Conservation (phyloP, 2,888 invertebrate species). For the Mactromeris polynyma region DNA sequence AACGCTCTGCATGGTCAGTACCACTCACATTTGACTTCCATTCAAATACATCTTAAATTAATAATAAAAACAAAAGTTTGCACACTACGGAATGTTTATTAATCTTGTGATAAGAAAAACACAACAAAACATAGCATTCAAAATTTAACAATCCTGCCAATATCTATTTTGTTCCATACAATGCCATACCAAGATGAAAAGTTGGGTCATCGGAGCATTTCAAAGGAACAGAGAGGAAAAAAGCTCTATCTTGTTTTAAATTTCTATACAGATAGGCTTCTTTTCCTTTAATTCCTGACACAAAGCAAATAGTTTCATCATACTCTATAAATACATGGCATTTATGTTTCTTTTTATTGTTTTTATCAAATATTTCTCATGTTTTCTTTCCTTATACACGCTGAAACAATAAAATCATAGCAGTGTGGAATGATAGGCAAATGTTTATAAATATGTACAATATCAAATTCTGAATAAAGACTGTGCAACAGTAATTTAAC, state of each 20-base stretch:
- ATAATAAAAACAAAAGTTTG: background rate
- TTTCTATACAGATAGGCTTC: background rate
- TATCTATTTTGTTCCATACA: background rate
- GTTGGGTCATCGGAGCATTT: background rate
- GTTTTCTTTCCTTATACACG: background rate
- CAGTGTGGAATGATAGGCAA: background rate
- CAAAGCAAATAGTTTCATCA: too few species aligned
- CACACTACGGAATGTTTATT: constrained; percentile 11
- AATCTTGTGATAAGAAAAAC: background rate
- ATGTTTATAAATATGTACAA: background rate
- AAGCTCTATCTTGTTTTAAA: background rate
- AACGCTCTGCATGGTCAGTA: too few species aligned
- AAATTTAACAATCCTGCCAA: background rate
- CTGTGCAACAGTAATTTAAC: background rate
- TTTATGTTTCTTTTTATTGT: background rate
- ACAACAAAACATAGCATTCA: background rate
- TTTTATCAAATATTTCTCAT: background rate
- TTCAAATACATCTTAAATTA: too few species aligned
- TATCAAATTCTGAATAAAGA: background rate
- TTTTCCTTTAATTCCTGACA: background rate
- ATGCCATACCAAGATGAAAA: background rate
- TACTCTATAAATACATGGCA: background rate
- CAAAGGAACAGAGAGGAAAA: background rate
- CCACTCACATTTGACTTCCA: too few species aligned
- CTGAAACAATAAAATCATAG: background rate